Conservation (phyloP, 2,113 vertebrate species). For the Mustela nigripes region DNA sequence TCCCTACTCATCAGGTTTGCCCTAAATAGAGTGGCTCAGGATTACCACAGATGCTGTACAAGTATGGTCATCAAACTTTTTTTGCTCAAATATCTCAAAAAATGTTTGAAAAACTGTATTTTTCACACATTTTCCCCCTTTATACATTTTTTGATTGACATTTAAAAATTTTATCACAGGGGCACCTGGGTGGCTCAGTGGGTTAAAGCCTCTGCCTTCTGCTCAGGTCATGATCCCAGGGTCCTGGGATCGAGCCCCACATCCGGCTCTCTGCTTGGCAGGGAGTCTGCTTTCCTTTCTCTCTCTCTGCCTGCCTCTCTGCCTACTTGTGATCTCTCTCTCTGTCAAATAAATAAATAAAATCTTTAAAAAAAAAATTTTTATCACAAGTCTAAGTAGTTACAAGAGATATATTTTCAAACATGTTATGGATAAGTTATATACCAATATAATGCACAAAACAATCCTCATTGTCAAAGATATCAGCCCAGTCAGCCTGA, state of each 20-base stretch:
- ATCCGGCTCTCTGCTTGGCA: no score
- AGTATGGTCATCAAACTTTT: background rate
- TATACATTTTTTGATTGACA: background rate
- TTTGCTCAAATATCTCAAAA: background rate
- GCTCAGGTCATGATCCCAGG: no score
- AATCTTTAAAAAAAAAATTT: background rate
- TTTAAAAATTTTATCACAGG: background rate
- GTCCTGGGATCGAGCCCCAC: no score
- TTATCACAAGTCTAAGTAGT: background rate
- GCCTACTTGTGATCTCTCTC: no score
- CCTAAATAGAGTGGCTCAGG: background rate
- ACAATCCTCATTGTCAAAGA: background rate
- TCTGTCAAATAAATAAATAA: no score
- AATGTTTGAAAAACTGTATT: background rate
- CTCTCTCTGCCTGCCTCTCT: no score
- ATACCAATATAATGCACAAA: background rate
- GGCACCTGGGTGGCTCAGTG: no score
- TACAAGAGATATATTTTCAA: background rate
- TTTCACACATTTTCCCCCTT: background rate
- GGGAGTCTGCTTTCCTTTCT: no score
- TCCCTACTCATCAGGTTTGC: background rate
- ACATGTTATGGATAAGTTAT: background rate
- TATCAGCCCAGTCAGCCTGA: background rate
- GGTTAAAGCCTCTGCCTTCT: no score
- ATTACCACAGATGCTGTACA: background rate